Evolutionary conservation across 2,113 vertebrate species (phyloP).

Genomic region (Pseudorhombus dupliciocellatus): DNA sequence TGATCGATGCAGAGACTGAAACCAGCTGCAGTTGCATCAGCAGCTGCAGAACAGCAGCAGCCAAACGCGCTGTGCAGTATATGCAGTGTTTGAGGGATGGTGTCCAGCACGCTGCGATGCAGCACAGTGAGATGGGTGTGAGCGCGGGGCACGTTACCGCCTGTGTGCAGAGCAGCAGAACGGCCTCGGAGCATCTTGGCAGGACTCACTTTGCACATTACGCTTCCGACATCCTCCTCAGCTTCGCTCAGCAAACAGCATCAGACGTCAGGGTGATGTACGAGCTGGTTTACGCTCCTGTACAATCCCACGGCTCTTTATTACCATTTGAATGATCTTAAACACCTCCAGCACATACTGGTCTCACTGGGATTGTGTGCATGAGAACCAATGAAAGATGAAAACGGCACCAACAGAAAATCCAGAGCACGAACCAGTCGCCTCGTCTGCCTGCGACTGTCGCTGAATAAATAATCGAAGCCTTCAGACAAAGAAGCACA

Average conservation of each 20-base stretch:
- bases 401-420: slow-evolving; percentile 31
- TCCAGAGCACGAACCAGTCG: slow-evolving; percentile 38
- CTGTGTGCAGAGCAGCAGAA: slow-evolving; percentile 60
- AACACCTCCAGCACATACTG: slow-evolving; percentile 13
- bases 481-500: slow-evolving; percentile 53
- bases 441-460: slow-evolving; percentile 29
- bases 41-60: slow-evolving; percentile 39
- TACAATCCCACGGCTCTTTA: slow-evolving; percentile 43
- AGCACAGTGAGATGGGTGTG: slow-evolving; percentile 49
- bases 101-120: slow-evolving; percentile 62
- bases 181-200: slow-evolving; percentile 58
- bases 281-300: slow-evolving; percentile 22
- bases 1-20: slow-evolving; percentile 19
- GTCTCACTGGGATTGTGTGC: slow-evolving; percentile 45
- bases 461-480: slow-evolving; percentile 62
- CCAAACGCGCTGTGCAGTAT: slow-evolving; percentile 25
- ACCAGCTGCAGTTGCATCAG: slow-evolving; percentile 36
- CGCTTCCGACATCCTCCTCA: slow-evolving; percentile 55
- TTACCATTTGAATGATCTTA: slow-evolving; percentile 34
- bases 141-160: slow-evolving; percentile 46
- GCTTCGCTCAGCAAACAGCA: slow-evolving; percentile 43
- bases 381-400: slow-evolving; percentile 9
- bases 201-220: slow-evolving; percentile 53
- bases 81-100: slow-evolving; percentile 49
- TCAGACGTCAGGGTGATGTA: slow-evolving; percentile 38